Evolutionary conservation across 1,140 invertebrate genomes (phyloP).

Genomic region (Chironomus tepperi): DNA sequence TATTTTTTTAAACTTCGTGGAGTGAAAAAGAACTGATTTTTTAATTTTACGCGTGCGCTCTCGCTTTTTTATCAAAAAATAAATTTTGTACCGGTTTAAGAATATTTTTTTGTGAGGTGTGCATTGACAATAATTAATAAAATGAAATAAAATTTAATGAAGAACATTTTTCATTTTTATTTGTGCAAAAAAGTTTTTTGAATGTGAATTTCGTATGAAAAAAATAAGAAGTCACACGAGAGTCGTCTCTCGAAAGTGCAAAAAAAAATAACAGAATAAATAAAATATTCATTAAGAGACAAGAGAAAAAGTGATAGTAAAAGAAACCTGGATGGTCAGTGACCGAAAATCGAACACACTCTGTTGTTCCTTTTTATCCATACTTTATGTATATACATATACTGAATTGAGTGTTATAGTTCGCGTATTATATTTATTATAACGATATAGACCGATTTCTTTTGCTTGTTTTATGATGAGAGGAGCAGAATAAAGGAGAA

Average conservation of each 20-base stretch:
- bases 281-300: neutral
- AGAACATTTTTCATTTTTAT: no score
- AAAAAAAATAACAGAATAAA: constrained; percentile 1
- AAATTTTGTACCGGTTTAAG: no score
- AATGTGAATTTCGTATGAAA: neutral
- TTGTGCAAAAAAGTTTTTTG: neutral
- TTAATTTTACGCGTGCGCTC: neutral
- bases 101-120: no score
- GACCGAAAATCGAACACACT: neutral
- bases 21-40: no score
- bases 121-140: no score
- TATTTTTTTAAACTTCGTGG: neutral
- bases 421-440: neutral
- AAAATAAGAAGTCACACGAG: neutral
- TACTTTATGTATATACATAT: no score
- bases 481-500: neutral
- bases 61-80: neutral
- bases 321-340: constrained; percentile 1
- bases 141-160: no score
- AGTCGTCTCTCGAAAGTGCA: neutral
- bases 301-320: neutral
- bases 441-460: neutral
- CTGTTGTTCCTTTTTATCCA: neutral
- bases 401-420: no score
- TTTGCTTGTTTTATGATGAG: neutral